phyloP scores from a whole-genome alignment of 2,888 invertebrate genomes.

The Platynereis dumerilii region DNA sequence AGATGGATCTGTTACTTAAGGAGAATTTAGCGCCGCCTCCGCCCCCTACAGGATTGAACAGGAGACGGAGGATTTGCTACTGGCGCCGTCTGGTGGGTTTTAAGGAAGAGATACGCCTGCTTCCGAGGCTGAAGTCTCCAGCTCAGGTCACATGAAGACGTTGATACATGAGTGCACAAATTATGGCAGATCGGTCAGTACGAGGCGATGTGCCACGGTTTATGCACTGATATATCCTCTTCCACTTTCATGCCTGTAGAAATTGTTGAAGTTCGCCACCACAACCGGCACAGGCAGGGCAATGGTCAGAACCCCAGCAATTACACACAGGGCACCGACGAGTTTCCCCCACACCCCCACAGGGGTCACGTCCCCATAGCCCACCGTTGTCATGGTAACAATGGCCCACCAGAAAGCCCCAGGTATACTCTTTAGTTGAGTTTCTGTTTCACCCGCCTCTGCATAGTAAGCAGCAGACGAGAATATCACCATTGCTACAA shows the following conservation, averaged over 20 bases:
- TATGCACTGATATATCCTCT: conserved; percentile 39
- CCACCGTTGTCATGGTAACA: conserved; percentile 52
- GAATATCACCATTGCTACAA: conserved; percentile 60
- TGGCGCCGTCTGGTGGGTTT: no score
- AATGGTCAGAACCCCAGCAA: conserved; percentile 47
- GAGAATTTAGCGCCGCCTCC: no score
- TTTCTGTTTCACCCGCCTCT: conserved; percentile 47
- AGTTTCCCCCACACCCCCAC: conserved; percentile 46
- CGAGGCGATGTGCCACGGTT: conserved; percentile 16
- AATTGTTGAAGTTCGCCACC: conserved; percentile 47
- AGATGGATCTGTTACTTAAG: no score
- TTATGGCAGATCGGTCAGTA: conserved; percentile 12
- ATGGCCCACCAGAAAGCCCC: conserved; percentile 63
- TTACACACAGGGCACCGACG: conserved; percentile 44
- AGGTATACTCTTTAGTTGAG: conserved; percentile 57
- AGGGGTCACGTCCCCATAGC: conserved; percentile 47
- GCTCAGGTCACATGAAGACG: conserved; percentile 15
- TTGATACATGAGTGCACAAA: conserved; percentile 28
- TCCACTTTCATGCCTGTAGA: conserved; percentile 45
- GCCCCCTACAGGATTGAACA: no score
- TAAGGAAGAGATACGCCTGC: no score
- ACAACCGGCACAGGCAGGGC: conserved; percentile 47
- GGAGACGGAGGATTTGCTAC: no score
- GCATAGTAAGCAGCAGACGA: conserved; percentile 59
- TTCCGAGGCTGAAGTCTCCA: no score